These are phyloP conservation scores for Metalampra italica DNA, from an alignment of 2,888 invertebrate genomes.

Conservation along the genomic window DNA sequence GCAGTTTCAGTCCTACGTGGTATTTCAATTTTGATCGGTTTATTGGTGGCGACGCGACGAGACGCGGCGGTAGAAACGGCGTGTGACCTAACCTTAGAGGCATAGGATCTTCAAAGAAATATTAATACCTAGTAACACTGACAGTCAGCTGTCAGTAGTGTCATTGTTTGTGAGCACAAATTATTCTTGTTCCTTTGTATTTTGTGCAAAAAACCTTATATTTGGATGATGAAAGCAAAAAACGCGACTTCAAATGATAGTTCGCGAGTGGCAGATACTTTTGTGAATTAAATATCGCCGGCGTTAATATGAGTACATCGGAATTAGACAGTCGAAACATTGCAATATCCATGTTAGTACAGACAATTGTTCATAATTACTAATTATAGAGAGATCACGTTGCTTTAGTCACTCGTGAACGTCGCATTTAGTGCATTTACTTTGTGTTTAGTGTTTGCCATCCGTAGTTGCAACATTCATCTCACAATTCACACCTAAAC, in stretches of 20 bases:
- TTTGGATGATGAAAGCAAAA: constrained; percentile 72
- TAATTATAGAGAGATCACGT: constrained; percentile 48
- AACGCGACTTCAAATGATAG: constrained; percentile 48
- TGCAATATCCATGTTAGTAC: constrained; percentile 70
- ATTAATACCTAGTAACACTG: neutral
- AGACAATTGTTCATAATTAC: constrained; percentile 41
- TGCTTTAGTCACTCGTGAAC: constrained; percentile 33
- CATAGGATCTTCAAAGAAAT: no score
- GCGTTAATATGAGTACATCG: constrained; percentile 62
- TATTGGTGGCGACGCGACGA: no score
- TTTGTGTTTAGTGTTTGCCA: constrained; percentile 21
- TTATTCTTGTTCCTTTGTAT: constrained; percentile 41
- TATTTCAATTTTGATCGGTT: no score
- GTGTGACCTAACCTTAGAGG: no score
- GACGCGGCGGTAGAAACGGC: no score
- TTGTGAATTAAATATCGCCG: constrained; percentile 41
- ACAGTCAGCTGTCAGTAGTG: neutral
- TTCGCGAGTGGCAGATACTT: constrained; percentile 41
- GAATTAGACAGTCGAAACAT: constrained; percentile 71
- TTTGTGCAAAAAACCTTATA: constrained; percentile 53
- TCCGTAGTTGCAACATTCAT: constrained; percentile 10
- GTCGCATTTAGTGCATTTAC: constrained; percentile 33
- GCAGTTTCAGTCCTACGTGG: no score
- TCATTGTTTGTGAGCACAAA: constrained; percentile 17
- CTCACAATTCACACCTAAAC: neutral